Percentiles rank a stretch among this genome's conserved stretches.
phyloP scores from a whole-genome alignment of 1,140 invertebrate species.

The Euwallacea similis region DNA sequence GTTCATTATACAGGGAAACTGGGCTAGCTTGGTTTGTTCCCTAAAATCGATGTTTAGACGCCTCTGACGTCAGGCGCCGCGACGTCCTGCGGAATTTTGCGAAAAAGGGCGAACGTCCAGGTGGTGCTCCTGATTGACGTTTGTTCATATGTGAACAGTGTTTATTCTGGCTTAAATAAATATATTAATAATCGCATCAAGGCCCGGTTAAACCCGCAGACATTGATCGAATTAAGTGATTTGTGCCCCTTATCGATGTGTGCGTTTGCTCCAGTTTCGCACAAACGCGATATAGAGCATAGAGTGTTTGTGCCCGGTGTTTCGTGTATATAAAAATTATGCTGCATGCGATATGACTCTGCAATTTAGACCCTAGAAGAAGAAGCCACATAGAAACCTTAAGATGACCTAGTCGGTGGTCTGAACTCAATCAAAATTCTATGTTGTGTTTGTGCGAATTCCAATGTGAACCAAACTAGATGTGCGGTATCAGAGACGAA shows the following conservation, averaged over 20 bases:
- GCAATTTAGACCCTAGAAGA: background rate
- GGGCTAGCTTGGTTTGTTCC: constrained; percentile 44
- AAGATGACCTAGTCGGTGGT: background rate
- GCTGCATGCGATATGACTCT: background rate
- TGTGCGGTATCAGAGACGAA: too few relatives aligned
- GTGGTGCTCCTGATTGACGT: constrained; percentile 53
- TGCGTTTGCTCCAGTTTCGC: background rate
- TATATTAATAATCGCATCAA: constrained; percentile 1
- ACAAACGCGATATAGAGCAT: background rate
- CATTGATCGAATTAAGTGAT: background rate
- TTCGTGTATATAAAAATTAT: background rate
- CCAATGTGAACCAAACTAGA: too few relatives aligned
- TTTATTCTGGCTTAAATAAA: constrained; percentile 31
- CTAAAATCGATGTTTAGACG: constrained; percentile 53
- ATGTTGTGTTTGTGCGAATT: background rate
- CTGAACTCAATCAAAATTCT: too few relatives aligned
- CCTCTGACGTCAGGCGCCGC: constrained; percentile 52
- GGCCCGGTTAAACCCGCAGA: background rate
- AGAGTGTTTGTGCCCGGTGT: background rate
- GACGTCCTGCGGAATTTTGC: constrained; percentile 45
- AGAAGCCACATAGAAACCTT: background rate
- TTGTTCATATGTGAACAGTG: constrained; percentile 46
- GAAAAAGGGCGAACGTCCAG: constrained; percentile 50
- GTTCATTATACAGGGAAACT: constrained; percentile 39
- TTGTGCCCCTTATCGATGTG: constrained; percentile 4